Percentiles rank a stretch among this genome's conserved stretches.
These are phyloP conservation scores for Porites lobata DNA, from an alignment of 92 coral and sea anemone species.

Conservation along the genomic window DNA sequence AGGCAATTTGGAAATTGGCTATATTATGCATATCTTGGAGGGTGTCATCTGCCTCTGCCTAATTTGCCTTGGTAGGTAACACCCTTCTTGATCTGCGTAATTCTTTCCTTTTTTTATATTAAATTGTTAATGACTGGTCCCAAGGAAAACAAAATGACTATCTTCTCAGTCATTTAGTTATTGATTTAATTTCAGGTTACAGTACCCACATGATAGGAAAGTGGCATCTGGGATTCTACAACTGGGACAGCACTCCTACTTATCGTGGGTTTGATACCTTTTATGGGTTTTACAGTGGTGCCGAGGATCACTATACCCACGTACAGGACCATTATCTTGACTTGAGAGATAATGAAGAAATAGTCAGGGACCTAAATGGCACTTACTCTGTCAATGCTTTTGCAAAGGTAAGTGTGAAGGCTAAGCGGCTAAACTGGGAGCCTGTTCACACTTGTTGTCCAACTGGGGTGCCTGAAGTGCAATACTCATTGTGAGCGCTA, in stretches of 20 bases:
- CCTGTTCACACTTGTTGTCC: not conserved
- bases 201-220: constrained; percentile 87
- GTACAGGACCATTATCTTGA: constrained; percentile 77
- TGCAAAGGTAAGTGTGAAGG: constrained; percentile 57
- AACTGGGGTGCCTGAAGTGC: no score
- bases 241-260: constrained; percentile 89
- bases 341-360: constrained; percentile 71
- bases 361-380: constrained; percentile 78
- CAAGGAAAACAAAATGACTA: no score
- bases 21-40: no score
- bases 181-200: constrained; percentile 54
- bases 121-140: no score
- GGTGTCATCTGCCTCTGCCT: no score
- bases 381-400: constrained; percentile 78
- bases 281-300: constrained; percentile 86
- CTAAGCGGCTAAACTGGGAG: not conserved
- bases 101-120: no score
- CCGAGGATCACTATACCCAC: constrained; percentile 84
- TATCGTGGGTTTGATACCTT: constrained; percentile 89
- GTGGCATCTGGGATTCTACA: constrained; percentile 91
- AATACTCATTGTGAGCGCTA: no score
- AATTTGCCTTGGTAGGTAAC: no score
- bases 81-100: no score
- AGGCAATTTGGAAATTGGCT: no score
- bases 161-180: no score